phyloP scores from a whole-genome alignment of 2,888 invertebrate species.

The Morinoia aosen region DNA sequence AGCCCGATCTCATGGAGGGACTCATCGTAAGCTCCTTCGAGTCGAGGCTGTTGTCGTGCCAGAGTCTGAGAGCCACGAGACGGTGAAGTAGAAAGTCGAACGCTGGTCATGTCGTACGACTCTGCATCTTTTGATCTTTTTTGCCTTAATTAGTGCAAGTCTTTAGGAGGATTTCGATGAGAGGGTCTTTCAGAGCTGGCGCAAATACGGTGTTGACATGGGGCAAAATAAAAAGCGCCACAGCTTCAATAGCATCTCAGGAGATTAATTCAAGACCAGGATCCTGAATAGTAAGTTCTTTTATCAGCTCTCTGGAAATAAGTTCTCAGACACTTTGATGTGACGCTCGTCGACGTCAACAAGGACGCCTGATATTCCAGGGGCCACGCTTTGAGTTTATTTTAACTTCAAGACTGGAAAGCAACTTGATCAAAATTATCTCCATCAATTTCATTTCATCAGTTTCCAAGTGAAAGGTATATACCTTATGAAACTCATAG shows the following conservation, averaged over 20 bases:
- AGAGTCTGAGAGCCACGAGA: neutral
- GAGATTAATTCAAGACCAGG: neutral
- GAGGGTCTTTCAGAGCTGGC: slow-evolving; percentile 26
- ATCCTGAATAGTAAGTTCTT: slow-evolving; percentile 4
- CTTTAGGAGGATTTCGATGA: slow-evolving; percentile 44
- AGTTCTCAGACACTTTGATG: neutral
- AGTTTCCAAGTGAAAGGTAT: neutral
- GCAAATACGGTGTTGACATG: slow-evolving; percentile 40
- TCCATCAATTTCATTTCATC: neutral
- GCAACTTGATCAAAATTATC: neutral
- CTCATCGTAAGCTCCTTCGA: neutral
- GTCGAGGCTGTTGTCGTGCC: neutral
- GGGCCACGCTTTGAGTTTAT: neutral
- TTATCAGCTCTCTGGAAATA: neutral
- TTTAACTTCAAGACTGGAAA: neutral
- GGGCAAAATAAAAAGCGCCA: neutral
- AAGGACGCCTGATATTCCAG: neutral
- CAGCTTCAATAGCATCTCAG: slow-evolving; percentile 13
- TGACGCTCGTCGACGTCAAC: neutral
- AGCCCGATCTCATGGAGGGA: neutral
- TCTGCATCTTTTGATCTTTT: neutral
- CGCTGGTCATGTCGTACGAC: neutral
- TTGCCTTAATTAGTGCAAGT: slow-evolving; percentile 22
- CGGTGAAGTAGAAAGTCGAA: neutral
- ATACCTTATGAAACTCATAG: neutral